phyloP scores from a whole-genome alignment of 2,113 vertebrate genomes.

The Phycodurus eques region DNA sequence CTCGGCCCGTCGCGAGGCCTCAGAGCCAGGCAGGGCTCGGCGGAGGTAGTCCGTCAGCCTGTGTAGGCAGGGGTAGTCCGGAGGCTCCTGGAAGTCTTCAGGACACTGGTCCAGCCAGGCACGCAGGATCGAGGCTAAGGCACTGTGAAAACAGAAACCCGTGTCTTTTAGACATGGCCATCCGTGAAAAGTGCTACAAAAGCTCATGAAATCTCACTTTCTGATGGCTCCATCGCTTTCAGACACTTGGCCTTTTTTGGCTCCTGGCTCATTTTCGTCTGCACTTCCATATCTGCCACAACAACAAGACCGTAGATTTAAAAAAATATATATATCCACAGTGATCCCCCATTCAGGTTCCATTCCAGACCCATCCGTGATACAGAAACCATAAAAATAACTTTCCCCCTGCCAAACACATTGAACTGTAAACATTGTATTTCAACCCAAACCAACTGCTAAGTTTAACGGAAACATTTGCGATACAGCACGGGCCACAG shows the following conservation, averaged over 20 bases:
- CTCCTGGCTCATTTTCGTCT: constrained; percentile 68
- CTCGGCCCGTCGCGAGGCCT: constrained; percentile 80
- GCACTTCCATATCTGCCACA: constrained; percentile 78
- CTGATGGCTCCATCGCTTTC: constrained; percentile 78
- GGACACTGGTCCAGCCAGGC: constrained; percentile 93
- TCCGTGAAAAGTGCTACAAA: neutral
- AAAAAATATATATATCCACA: neutral
- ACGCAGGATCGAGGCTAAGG: constrained; percentile 84
- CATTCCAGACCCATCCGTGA: neutral
- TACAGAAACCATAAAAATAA: neutral
- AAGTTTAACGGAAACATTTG: neutral
- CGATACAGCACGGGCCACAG: no score
- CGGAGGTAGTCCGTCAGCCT: constrained; percentile 82
- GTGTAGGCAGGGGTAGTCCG: constrained; percentile 80
- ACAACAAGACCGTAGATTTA: neutral
- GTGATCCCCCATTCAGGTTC: neutral
- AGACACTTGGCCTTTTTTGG: constrained; percentile 53
- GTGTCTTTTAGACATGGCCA: neutral
- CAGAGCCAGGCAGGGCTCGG: constrained; percentile 80
- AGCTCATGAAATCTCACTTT: constrained; percentile 74
- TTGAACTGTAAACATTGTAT: no score
- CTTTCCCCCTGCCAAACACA: no score
- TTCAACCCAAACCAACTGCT: no score
- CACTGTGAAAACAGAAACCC: constrained; percentile 63
- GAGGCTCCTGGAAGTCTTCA: constrained; percentile 90